Base-by-base conservation (phyloP, 2,888 invertebrate species). In the Megalurothrips usitatus region DNA sequence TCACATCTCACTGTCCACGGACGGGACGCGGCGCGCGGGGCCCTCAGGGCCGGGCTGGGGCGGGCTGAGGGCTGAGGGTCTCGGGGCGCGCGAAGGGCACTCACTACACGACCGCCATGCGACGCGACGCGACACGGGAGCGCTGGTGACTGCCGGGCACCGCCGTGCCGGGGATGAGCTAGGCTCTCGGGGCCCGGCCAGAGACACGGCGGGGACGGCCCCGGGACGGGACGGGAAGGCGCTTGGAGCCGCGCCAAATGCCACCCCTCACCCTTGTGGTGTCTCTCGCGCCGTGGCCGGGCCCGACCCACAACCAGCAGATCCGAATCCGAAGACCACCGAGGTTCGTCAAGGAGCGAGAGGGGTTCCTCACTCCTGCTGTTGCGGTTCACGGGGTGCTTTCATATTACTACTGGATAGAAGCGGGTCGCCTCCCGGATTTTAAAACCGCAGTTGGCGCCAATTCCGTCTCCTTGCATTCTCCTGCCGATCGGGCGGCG, bases 211-310 rank as follows among this genome's bases (percentile, higher is more conserved):
- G 6, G 58, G 58, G 17, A 12, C 52, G 52, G 52, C 14, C 52
- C 63, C 12, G 63, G 63, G 63, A 19, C 26, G 68, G 11, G 68
- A 23, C 68, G 23, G 68, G 68, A n/a, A 11, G 68, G 12, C 23
- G 68, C 10, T 75, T 75, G 68, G 68, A 75, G 23, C 23, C 26
- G 12, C 68, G 68, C 68, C 68, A 75, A 26, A 75, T 75, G 68
- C 68, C 68, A 12, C 23, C 68, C 34, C 34, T 43, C 34, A 43
- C 34, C 34, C 34, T 43, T 43, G 34, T 43, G 34, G 34, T 43
- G 34, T 43, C 34, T 43, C 34, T 43, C 34, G 34, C 34, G 34
- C 34, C 6, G 34, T 43, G 34, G 34, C 34, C 34, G 6, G 34
- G 6, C 34, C 34, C 34, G 6, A 43, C 34, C 34, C 34, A 2